A percentile compares a stretch with the other conserved stretches of the same genome.
phyloP scores from a whole-genome alignment of 2,113 vertebrate genomes.

The Istiophorus platypterus region DNA sequence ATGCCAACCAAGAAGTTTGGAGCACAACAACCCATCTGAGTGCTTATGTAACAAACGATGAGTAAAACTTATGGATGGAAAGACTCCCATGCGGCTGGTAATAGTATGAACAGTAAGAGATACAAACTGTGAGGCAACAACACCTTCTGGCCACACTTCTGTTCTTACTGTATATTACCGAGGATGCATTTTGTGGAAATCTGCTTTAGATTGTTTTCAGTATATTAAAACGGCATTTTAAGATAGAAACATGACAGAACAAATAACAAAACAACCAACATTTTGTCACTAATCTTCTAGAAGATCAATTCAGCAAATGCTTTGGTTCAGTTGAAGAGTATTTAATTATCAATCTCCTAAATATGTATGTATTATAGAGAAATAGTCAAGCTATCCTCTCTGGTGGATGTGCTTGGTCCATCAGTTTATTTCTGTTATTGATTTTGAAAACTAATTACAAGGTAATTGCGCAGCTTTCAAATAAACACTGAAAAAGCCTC shows the following conservation, averaged over 20 bases:
- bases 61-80: conserved; percentile 43
- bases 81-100: conserved; percentile 19
- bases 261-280: background rate
- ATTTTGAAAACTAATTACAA: conserved; percentile 7
- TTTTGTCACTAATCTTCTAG: background rate
- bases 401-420: background rate
- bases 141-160: conserved; percentile 53
- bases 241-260: background rate
- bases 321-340: background rate
- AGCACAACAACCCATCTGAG: conserved; percentile 22
- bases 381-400: background rate
- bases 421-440: conserved; percentile 1
- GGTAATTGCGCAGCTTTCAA: conserved; percentile 20
- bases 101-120: conserved; percentile 43
- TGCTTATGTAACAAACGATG: conserved; percentile 26
- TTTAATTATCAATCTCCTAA: background rate
- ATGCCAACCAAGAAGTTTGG: background rate
- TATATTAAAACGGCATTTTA: background rate
- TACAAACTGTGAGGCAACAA: conserved; percentile 47
- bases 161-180: conserved; percentile 34
- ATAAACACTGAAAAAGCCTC: conserved; percentile 23
- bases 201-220: background rate
- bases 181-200: conserved; percentile 24
- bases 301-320: background rate
- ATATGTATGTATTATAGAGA: background rate